Base-by-base conservation (phyloP, 2,888 invertebrate genomes). In the Acronicta psi region DNA sequence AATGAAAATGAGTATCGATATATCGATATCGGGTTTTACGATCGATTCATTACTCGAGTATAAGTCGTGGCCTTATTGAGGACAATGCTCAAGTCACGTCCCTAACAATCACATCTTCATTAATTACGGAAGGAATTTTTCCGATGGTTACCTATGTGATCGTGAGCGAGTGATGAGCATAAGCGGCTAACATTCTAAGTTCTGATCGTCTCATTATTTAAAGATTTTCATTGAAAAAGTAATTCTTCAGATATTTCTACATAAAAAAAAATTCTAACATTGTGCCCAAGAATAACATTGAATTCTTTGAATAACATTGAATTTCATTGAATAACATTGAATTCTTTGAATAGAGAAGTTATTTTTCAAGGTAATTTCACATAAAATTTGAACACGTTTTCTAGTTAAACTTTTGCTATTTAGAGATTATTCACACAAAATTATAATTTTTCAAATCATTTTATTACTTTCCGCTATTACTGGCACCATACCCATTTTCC, bases 101-200 rank as follows among this genome's bases (percentile, higher is more conserved):
- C 59, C 69, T 59, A 69, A 65, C 75, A 75, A 78, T 81, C 84
- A 86, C 91, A 91, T 91, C 91, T 91, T 91, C 91, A 93, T 93
- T 93, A 92, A 93, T 93, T 93, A 91, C 89, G 66, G 63, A 70
- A 81, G 81, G 88, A 87, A 88, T 92, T 88, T 88, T 89, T 83
- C 80, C 64, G 76, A 83, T 84, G 82, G 78, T 74, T 67, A 72
- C 79, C 73, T 77, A 79, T 69, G 67, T 69, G 69, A 71, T 74
- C 69, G 59, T 75, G 75, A 61, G 59, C 73, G 77, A 81, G 76
- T 70, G 65, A 82, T 63, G 68, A 76, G 68, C 75, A 73, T 72
- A 63, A 73, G 78, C 75, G 75, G 50, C 46, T 8, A 10, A 10
- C 0, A 36, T 25, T 23, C 18, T n/a, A 17, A n/a, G 11, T 16